A percentile compares a stretch with the other conserved stretches of the same genome.
Evolutionary conservation across 2,113 vertebrate species (phyloP).

Genomic region (Eubucco bourcierii): DNA sequence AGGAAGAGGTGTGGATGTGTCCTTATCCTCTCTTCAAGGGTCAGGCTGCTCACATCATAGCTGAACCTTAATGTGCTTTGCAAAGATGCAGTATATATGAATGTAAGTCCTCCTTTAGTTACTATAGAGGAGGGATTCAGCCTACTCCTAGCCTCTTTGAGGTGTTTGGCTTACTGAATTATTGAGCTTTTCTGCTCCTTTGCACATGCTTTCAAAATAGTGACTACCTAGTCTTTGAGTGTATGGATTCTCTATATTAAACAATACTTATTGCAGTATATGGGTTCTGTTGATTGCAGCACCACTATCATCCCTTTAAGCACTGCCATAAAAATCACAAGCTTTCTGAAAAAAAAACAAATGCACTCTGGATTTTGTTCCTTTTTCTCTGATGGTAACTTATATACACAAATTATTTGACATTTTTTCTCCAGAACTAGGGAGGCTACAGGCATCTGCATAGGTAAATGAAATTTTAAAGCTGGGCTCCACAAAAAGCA

Average conservation of each 20-base stretch:
- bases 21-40: background rate
- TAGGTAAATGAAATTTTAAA: background rate
- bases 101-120: background rate
- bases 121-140: background rate
- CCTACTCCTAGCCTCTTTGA: background rate
- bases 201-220: slow-evolving; percentile 18
- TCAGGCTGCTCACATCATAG: background rate
- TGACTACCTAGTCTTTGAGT: background rate
- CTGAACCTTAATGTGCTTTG: background rate
- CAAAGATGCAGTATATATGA: background rate
- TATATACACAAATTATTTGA: background rate
- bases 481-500: background rate
- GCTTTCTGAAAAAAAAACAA: background rate
- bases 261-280: background rate
- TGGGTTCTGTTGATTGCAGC: background rate
- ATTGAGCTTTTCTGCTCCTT: slow-evolving; percentile 6
- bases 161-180: slow-evolving; percentile 5
- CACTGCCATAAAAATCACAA: background rate
- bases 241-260: slow-evolving; percentile 3
- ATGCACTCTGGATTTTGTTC: background rate
- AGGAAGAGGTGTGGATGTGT: background rate
- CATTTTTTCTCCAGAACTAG: background rate
- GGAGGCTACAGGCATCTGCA: background rate
- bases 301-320: background rate
- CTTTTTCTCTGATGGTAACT: background rate